These are phyloP conservation scores for Pammene fasciana DNA, from an alignment of 2,888 invertebrate genomes.

Conservation along the genomic window DNA sequence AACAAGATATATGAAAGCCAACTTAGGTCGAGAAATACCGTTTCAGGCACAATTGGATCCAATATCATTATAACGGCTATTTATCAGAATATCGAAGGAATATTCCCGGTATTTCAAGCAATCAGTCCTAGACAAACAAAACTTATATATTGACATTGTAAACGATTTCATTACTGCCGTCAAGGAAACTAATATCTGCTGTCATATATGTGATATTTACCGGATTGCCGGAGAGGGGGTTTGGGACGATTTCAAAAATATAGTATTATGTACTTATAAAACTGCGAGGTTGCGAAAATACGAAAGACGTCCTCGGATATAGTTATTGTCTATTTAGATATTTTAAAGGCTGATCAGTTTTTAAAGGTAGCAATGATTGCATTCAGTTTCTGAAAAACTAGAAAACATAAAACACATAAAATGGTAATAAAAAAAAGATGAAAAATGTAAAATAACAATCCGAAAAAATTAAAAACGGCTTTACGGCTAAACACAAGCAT, in stretches of 20 bases:
- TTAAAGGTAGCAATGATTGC: too few relatives aligned
- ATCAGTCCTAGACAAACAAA: slow-evolving; percentile 41
- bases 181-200: slow-evolving; percentile 41
- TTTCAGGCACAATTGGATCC: slow-evolving; percentile 22
- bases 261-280: not conserved
- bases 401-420: too few relatives aligned
- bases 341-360: too few relatives aligned
- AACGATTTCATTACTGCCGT: slow-evolving; percentile 43
- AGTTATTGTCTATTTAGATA: too few relatives aligned
- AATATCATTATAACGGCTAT: slow-evolving; percentile 29
- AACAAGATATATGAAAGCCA: slow-evolving; percentile 6
- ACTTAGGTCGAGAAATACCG: not conserved
- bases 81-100: slow-evolving; percentile 31
- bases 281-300: too few relatives aligned
- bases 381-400: too few relatives aligned
- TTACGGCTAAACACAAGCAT: too few relatives aligned
- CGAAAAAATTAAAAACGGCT: too few relatives aligned
- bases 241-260: not conserved
- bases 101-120: slow-evolving; percentile 37
- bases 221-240: slow-evolving; percentile 45
- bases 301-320: too few relatives aligned
- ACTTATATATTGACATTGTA: slow-evolving; percentile 40
- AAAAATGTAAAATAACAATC: too few relatives aligned
- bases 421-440: too few relatives aligned
- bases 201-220: slow-evolving; percentile 42